A percentile compares a stretch with the other conserved stretches of the same genome.
Conservation (phyloP, 1,140 invertebrate species). For the Pseudomyrmex pallidus region DNA sequence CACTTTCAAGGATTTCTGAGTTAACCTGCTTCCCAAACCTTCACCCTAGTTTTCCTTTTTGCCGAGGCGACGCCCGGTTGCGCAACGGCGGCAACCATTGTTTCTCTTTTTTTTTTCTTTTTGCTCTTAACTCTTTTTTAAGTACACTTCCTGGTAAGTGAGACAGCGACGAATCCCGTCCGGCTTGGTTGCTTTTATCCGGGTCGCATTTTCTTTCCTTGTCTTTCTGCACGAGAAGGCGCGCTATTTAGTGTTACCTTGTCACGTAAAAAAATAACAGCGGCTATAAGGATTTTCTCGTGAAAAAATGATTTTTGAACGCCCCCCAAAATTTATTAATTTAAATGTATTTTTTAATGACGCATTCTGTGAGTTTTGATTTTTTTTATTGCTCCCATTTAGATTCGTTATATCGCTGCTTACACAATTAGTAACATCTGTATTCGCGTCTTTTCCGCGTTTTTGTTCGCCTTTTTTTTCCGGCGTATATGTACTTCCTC, state of each 20-base stretch:
- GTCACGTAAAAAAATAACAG: neutral
- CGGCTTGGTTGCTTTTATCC: slow-evolving; percentile 33
- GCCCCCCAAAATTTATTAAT: neutral
- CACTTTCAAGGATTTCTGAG: slow-evolving; percentile 71
- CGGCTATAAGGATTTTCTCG: neutral
- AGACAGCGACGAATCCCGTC: slow-evolving; percentile 13
- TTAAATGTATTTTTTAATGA: slow-evolving; percentile 11
- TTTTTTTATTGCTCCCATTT: slow-evolving; percentile 14
- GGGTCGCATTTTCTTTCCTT: neutral
- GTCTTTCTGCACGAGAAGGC: neutral
- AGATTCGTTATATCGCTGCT: slow-evolving; percentile 48
- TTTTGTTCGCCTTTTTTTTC: slow-evolving; percentile 18
- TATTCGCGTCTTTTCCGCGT: slow-evolving; percentile 62
- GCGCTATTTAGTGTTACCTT: neutral
- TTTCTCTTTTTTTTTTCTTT: slow-evolving; percentile 58
- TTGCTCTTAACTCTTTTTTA: slow-evolving; percentile 23
- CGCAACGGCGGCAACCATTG: slow-evolving; percentile 10
- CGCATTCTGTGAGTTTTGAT: neutral
- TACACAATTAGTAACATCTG: slow-evolving; percentile 48
- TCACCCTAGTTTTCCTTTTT: neutral
- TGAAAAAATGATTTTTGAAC: neutral
- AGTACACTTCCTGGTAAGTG: slow-evolving; percentile 18
- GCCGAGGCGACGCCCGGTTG: neutral
- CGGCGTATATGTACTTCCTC: slow-evolving; percentile 43
- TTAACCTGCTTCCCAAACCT: slow-evolving; percentile 48